Evolutionary conservation across 2,888 invertebrate genomes (phyloP).

Genomic region (Blastobasis lacticolella): DNA sequence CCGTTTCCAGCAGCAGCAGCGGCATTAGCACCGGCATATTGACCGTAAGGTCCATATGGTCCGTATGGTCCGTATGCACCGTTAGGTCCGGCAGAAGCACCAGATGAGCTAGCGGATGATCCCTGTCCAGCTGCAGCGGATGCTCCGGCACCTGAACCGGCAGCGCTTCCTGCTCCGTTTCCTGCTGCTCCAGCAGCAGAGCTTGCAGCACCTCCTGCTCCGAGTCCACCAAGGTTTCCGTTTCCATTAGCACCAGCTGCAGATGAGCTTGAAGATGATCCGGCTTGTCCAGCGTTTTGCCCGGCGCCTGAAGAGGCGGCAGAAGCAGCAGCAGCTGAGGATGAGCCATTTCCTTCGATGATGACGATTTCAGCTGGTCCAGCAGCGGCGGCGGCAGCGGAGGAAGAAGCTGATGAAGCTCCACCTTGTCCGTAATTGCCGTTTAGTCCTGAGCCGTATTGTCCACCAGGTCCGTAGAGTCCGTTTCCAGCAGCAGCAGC

Average conservation of each 20-base stretch:
- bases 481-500: constrained; percentile 1
- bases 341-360: neutral
- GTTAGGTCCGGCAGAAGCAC: neutral
- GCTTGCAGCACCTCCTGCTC: neutral
- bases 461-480: neutral
- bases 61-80: neutral
- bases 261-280: neutral
- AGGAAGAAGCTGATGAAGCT: neutral
- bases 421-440: neutral
- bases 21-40: neutral
- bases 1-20: constrained; percentile 3
- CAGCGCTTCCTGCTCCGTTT: neutral
- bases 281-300: neutral
- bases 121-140: neutral
- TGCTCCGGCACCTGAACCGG: too few species aligned
- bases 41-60: neutral
- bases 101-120: neutral
- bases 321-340: neutral
- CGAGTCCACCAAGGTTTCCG: neutral
- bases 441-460: neutral
- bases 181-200: neutral
- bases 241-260: neutral
- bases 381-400: neutral
- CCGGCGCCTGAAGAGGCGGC: neutral
- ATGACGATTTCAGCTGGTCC: neutral